Evolutionary conservation across 2,113 vertebrate genomes (phyloP), one percentile per base, ranked within the genome.

Genomic region (Crypturellus undulatus): DNA sequence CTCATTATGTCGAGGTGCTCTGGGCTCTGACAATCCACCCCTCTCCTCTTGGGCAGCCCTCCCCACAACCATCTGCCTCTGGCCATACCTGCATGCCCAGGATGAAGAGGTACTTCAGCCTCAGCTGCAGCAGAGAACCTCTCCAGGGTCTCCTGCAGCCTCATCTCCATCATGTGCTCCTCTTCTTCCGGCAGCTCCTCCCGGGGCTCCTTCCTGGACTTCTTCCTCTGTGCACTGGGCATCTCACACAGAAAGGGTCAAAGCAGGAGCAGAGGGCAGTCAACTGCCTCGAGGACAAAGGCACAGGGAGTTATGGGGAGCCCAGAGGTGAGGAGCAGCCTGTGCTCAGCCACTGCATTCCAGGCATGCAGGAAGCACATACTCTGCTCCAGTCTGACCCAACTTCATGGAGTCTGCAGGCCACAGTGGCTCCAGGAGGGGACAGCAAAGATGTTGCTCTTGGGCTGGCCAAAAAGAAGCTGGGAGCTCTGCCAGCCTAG

Each of bases 101-200:
- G 76, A 99, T 96, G 81, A 99, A 99, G 94, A 99, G 98, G 97
- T 99, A 99, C 68, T 99, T 99, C 76, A 99, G 97, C 15, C 99
- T 97, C 71, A 99, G 98, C 93, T 98, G 99, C 75, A 99, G 96
- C 36, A 28, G 96, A 98, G 95, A 99, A 99, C 87, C 97, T 97
- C 85, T 98, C 98, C 0, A 99, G 99, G 10, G 98, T 98, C 79
- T 99, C 98, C 81, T 98, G 97, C 84, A 99, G 98, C 76, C 98
- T 98, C 99, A 99, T 99, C 97, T 99, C 99, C 99, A 99, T 99
- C 97, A 98, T 97, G 13, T 96, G 98, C 24, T 99, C 98, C 38
- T 98, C 98, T 6, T 96, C 90, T 2, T 98, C 98, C 20, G 86
- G 96, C 24, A 95, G 94, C 8, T 96, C 98, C 14, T 97, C 94